Base-by-base conservation (phyloP, 2,797 vertebrate species). In the Sebastes hubbsi region DNA sequence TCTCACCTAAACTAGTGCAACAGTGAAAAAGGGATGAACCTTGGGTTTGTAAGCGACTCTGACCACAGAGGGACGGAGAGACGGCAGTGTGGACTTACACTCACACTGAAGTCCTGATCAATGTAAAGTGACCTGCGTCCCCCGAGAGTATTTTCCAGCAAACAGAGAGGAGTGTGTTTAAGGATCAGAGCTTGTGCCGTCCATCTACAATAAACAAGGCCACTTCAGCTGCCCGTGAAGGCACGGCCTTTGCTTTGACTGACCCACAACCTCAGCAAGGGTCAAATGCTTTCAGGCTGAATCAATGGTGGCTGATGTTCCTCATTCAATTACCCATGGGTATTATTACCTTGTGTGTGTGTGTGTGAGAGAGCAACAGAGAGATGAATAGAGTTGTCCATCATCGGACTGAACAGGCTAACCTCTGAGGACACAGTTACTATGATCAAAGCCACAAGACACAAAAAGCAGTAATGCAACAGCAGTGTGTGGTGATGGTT, bases 121-220 rank as follows among this genome's bases (percentile, higher is more conserved):
- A 78, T 87, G 90, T 49, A 82, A 84, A 62, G 58, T 74, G 83
- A 88, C 58, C 75, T 13, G 8, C 1, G 2, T 78, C 87, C 66
- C 79, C 60, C 1, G 81, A 54, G 84, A 86, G 71, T 2, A 25
- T 76, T 90, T 81, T 80, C 55, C 69, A 60, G 66, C 66, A 61
- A 81, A 81, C 70, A 83, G 34, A 8, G 73, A 64, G 34, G 49
- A 66, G 32, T 77, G 62, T 79, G 85, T 85, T 85, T 77, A 87
- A 78, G 76, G 68, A 89, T 84, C 78, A 75, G 54, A 67, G 76
- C n/a, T 16, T 12, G 12, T 11, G 46, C 65, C 75, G 71, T 83
- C 84, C 72, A 13, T 77, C 66, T 42, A 36, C 25, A 73, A 61
- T 20, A 76, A 87, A 83, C 63, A 77, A 62, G 54, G 6, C 55